Conservation (phyloP, 2,888 invertebrate species). For the Drosophila tripunctata region DNA sequence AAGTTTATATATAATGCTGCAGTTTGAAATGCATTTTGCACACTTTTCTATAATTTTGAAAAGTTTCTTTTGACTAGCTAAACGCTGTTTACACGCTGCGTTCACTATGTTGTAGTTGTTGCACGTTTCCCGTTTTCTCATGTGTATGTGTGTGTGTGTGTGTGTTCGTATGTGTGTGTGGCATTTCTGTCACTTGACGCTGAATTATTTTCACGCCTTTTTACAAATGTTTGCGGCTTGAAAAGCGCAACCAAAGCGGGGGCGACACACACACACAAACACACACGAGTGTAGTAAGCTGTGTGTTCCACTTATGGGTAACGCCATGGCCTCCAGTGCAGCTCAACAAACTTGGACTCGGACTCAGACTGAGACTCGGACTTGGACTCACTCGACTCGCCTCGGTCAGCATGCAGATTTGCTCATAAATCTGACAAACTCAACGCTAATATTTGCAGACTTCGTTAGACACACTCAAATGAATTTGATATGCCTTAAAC, state of each 20-base stretch:
- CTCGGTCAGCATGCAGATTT: slow-evolving; percentile 77
- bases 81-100: slow-evolving; percentile 12
- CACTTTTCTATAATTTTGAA: not conserved
- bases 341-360: slow-evolving; percentile 34
- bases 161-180: slow-evolving; percentile 69
- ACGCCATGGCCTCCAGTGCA: slow-evolving; percentile 60
- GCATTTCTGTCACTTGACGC: slow-evolving; percentile 80
- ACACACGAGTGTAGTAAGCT: slow-evolving; percentile 18
- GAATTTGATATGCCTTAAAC: slow-evolving; percentile 80
- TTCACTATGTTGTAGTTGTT: slow-evolving; percentile 35
- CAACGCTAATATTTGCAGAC: slow-evolving; percentile 80
- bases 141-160: slow-evolving; percentile 54
- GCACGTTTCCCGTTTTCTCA: slow-evolving; percentile 17
- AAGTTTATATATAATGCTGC: too few species aligned
- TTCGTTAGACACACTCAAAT: slow-evolving; percentile 80
- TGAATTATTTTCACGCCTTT: slow-evolving; percentile 80
- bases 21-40: too few species aligned
- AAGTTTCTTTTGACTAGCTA: not conserved
- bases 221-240: slow-evolving; percentile 76
- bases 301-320: slow-evolving; percentile 73
- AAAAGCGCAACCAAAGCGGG: slow-evolving; percentile 71
- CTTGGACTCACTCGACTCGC: slow-evolving; percentile 32
- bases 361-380: slow-evolving; percentile 19
- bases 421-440: slow-evolving; percentile 80
- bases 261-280: slow-evolving; percentile 51